Base-by-base conservation (phyloP, 2,888 invertebrate genomes). In the Cataglyphis altisquamis region DNA sequence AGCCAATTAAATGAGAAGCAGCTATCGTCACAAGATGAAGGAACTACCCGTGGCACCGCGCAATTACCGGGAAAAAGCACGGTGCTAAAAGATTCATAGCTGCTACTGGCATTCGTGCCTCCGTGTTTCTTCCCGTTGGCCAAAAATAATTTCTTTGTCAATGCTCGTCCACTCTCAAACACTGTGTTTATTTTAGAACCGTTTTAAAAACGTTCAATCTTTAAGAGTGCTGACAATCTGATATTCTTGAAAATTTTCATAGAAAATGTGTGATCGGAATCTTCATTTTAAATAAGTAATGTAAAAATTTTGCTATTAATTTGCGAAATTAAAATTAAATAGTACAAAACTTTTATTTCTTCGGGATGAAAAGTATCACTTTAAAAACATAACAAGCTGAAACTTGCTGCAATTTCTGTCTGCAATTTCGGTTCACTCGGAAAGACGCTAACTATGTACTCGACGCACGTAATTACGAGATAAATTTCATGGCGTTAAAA, bases 41-140 rank as follows among this genome's bases (percentile, higher is more conserved):
- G 88, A 91, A 88, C 92, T 89, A 89, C 88, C 89, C 86, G 86
- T 89, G 85, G 88, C 86, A 89, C 88, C 90, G 87, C 87, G 92
- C 91, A 92, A 93, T 92, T 92, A 92, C 93, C 86, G 84, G 87
- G 92, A 91, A 91, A 92, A 89, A 86, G 86, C 86, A 80, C 86
- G 87, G 84, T 82, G 92, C 86, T 92, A 91, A 93, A 92, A 93
- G 92, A 92, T 92, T 92, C 92, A 92, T 89, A 90, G 88, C 86
- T 84, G 77, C 86, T 82, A 81, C 75, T 55, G 85, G 67, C 67
- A 62, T 63, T 67, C 62, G 55, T 48, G 48, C 48, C 48, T 48
- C 64, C 32, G 52, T 39, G 25, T 25, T 32, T 12, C 41, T 48
- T 10, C 74, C 48, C 55, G 21, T 39, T 62, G 60, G 84, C 84